These are phyloP conservation scores for Drosophila anceps DNA, from an alignment of 2,888 invertebrate species.

Conservation along the genomic window DNA sequence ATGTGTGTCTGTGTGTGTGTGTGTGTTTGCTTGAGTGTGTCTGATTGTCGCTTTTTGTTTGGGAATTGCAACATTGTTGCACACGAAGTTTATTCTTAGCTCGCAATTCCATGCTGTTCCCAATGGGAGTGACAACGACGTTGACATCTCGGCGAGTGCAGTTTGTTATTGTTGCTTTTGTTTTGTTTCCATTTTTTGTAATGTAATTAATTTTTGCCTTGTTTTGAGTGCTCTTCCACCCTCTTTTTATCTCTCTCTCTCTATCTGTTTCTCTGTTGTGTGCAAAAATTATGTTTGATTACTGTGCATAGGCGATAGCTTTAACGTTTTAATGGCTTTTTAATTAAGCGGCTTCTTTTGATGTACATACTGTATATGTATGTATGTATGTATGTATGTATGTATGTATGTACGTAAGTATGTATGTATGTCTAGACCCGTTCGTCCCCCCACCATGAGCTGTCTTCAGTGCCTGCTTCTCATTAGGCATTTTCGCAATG, in stretches of 20 bases:
- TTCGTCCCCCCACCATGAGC: not conserved
- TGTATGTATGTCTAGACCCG: conserved; percentile 37
- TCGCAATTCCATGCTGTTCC: conserved; percentile 73
- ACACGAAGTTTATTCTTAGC: conserved; percentile 75
- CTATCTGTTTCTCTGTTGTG: not conserved
- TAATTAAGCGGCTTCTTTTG: conserved; percentile 74
- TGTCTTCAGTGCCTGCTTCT: conserved; percentile 16
- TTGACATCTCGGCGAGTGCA: conserved; percentile 45
- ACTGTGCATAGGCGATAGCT: conserved; percentile 65
- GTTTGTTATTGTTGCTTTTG: conserved; percentile 42
- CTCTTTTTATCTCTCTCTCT: conserved; percentile 6
- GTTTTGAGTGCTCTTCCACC: conserved; percentile 27
- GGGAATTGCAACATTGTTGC: conserved; percentile 77
- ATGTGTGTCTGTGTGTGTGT: conserved; percentile 19
- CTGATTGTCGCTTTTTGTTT: conserved; percentile 62
- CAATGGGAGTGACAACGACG: conserved; percentile 37
- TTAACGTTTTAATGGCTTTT: conserved; percentile 77
- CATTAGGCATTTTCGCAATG: conserved; percentile 51
- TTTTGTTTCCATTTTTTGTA: conserved; percentile 46
- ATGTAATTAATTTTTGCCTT: conserved; percentile 75
- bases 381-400: no score
- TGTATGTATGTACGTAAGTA: not conserved
- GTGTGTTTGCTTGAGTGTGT: conserved; percentile 13
- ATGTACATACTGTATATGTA: conserved; percentile 47
- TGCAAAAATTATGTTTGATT: conserved; percentile 74